Conservation (phyloP, 1,140 invertebrate species). For the Formica exsecta region DNA sequence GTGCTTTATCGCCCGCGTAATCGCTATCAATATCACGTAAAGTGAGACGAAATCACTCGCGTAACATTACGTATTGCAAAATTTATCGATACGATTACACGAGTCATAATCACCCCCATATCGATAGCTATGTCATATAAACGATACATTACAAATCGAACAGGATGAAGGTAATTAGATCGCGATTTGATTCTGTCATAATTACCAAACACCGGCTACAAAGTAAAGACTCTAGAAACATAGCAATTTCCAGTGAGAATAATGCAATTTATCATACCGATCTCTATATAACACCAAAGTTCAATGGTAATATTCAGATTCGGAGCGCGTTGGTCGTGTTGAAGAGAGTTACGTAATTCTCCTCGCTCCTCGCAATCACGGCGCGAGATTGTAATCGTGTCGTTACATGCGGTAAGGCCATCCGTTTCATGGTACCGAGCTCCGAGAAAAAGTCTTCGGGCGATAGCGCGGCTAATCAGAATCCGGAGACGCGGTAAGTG, state of each 20-base stretch:
- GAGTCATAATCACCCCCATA: not conserved
- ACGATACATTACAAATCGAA: constrained; percentile 36
- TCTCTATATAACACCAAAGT: constrained; percentile 54
- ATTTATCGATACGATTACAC: constrained; percentile 20
- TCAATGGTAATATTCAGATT: constrained; percentile 61
- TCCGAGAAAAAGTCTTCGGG: constrained; percentile 58
- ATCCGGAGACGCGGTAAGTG: constrained; percentile 56
- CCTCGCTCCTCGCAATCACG: constrained; percentile 41
- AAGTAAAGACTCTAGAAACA: constrained; percentile 29
- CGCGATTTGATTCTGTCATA: constrained; percentile 39
- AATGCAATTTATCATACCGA: constrained; percentile 46
- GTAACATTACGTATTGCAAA: not conserved
- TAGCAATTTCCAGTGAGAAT: constrained; percentile 24
- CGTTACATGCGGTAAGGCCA: constrained; percentile 57
- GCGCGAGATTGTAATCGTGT: constrained; percentile 62
- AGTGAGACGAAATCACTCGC: not conserved
- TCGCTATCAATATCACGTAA: constrained; percentile 9
- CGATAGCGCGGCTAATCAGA: constrained; percentile 66
- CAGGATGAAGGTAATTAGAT: constrained; percentile 47
- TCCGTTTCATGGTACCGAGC: constrained; percentile 15
- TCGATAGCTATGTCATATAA: constrained; percentile 28
- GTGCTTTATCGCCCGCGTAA: constrained; percentile 3
- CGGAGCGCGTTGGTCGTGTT: not conserved
- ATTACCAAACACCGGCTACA: constrained; percentile 12
- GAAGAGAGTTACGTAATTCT: constrained; percentile 50